Conservation (phyloP, 2,888 invertebrate species). For the Iphiclides podalirius region DNA sequence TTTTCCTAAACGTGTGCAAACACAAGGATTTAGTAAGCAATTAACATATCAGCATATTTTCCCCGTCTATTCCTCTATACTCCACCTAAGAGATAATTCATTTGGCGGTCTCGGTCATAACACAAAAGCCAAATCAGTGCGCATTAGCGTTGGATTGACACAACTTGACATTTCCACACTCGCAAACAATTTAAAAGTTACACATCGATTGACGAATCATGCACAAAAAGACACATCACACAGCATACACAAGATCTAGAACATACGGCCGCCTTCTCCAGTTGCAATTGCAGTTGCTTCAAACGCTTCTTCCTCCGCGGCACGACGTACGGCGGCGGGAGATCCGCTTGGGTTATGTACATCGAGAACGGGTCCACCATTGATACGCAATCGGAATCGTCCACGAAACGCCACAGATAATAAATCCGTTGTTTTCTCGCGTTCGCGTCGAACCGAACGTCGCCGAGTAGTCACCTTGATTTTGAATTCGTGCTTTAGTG, state of each 20-base stretch:
- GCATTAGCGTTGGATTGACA: constrained; percentile 10
- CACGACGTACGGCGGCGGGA: constrained; percentile 65
- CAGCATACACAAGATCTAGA: neutral
- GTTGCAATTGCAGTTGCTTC: constrained; percentile 63
- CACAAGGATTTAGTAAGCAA: neutral
- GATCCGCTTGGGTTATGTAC: constrained; percentile 66
- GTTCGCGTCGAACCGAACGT: constrained; percentile 43
- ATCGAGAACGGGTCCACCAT: constrained; percentile 69
- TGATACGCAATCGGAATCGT: constrained; percentile 13
- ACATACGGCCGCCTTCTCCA: constrained; percentile 51
- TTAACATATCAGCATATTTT: neutral
- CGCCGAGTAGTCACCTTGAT: constrained; percentile 65
- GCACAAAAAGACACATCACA: neutral
- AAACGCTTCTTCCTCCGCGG: constrained; percentile 70
- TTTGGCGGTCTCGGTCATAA: neutral
- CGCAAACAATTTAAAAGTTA: neutral
- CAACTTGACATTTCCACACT: constrained; percentile 19
- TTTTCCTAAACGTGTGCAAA: constrained; percentile 16
- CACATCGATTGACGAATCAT: no score
- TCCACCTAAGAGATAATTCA: neutral
- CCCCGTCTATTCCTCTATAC: neutral
- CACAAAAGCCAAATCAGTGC: constrained; percentile 1
- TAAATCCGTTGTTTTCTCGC: constrained; percentile 43
- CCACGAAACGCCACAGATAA: constrained; percentile 11
- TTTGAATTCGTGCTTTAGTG: constrained; percentile 71